Evolutionary conservation across 2,888 invertebrate genomes (phyloP), one percentile per base, ranked within the genome.

Genomic region (Thymelicus acteon): DNA sequence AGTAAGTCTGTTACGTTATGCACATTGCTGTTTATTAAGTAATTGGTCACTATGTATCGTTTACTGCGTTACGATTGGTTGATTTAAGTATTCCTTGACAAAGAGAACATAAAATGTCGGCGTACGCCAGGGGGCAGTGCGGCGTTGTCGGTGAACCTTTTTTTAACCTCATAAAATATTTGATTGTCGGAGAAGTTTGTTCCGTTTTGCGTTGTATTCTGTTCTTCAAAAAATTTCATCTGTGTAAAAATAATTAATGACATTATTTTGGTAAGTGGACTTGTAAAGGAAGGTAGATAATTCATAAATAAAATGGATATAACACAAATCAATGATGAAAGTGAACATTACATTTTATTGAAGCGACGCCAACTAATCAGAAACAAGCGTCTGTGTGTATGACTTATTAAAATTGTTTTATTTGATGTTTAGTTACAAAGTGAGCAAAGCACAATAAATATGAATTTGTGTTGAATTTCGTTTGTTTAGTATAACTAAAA

Each of bases 201-300:
- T 88, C 87, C 86, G 86, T 88, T 91, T 91, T 85, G 86, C 84
- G 85, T 83, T 87, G 84, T 82, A 80, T 86, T 31, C 49, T 62
- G 31, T 62, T 87, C 80, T 81, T 79, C 80, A 80, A 82, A 83
- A 82, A 80, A 82, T 80, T 75, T 81, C 63, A 78, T 80, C 82
- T 80, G 83, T 80, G 83, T 80, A 81, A 81, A 88, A 88, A 90
- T 85, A 58, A 87, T 72, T 81, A 80, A 80, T 84, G 84, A 81
- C 84, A 83, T 85, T 85, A 88, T 89, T 88, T 88, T 89, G 87
- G 93, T 92, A 83, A 89, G 93, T 92, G 85, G 77, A 85, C 82
- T 49, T 63, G 60, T 54, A 57, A 48, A 66, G 47, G 54, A 7
- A 10, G 1, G 4, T 63, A 54, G 7, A 31, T 57, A 54, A 39